Base-by-base conservation (phyloP, 30 jellyfish, hydroid and myxozoan genomes). In the Haliclystus octoradiatus region DNA sequence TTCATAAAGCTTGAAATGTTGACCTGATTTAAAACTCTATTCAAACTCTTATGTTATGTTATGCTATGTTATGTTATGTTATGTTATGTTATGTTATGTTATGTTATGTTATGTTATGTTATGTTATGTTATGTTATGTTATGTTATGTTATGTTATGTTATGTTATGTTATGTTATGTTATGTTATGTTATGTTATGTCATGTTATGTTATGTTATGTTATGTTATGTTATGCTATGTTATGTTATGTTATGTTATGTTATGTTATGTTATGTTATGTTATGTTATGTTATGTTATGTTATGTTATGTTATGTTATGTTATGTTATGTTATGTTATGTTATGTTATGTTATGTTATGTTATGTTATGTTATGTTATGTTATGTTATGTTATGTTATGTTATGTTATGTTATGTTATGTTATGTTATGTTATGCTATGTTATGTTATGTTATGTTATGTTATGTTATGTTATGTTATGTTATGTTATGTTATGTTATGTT, bases 401-500 rank as follows among this genome's bases (percentile, higher is more conserved):
- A 53, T 53, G 68, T 31, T 53, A 53, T 53, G 68, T 31, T 53
- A 53, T 53, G 68, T 31, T 23, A 53, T 53, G 68, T 31, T 53
- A 53, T 53, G 68, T 31, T 53, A 53, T 53, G 68, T 31, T 53
- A 53, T 53, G 68, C 68, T 53, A 53, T 53, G 68, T 31, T 53
- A 53, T 53, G 68, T 31, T 53, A 53, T 53, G 68, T 31, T 53
- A 53, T 53, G 68, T 31, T 53, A 53, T 53, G 68, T 31, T 53
- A 53, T 53, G 68, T 31, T 53, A 53, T 53, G 68, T 31, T 53
- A 53, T 23, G n/a, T n/a, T n/a, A n/a, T n/a, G n/a, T n/a, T 63
- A 12, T 63, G 73, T 49, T 50, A 23, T 68, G 78, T 49, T 68
- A 68, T 68, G 72, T 49, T 50, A 68, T 68, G 78, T 49, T 68